These are phyloP conservation scores for Gonatopus flavifemur DNA, from an alignment of 1,140 invertebrate genomes.

Conservation along the genomic window DNA sequence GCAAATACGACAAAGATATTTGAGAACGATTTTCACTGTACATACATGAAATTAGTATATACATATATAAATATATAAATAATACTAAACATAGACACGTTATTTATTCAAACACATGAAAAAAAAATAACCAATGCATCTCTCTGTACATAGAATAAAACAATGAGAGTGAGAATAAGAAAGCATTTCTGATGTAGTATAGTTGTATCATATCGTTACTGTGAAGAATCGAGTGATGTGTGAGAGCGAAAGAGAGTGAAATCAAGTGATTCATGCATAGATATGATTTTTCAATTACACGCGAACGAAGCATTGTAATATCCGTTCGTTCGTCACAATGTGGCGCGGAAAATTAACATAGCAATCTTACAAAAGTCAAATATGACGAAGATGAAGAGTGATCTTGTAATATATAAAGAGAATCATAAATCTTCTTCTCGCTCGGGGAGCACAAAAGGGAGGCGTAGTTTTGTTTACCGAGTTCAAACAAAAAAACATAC, in stretches of 20 bases:
- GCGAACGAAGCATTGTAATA: no score
- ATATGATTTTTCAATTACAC: constrained; percentile 39
- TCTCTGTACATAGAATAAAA: constrained; percentile 32
- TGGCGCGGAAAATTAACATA: no score
- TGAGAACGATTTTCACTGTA: no score
- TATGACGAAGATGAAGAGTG: no score
- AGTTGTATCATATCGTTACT: constrained; percentile 44
- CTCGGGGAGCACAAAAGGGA: neutral
- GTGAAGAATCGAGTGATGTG: constrained; percentile 12
- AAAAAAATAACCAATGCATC: constrained; percentile 25
- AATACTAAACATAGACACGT: constrained; percentile 19
- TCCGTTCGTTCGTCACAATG: no score
- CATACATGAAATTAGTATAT: constrained; percentile 20
- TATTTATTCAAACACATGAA: constrained; percentile 23
- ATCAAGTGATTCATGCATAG: constrained; percentile 15
- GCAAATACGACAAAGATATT: no score
- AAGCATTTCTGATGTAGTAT: constrained; percentile 27
- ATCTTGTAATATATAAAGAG: no score
- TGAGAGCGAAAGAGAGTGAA: neutral
- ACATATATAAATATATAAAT: constrained; percentile 16
- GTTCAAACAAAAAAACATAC: constrained; percentile 2
- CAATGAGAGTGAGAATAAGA: neutral
- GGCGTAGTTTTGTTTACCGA: no score
- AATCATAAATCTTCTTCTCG: constrained; percentile 4
- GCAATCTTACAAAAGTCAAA: no score